These are phyloP conservation scores for Iselma pallidipennis DNA, from an alignment of 2,888 invertebrate species.

Conservation along the genomic window DNA sequence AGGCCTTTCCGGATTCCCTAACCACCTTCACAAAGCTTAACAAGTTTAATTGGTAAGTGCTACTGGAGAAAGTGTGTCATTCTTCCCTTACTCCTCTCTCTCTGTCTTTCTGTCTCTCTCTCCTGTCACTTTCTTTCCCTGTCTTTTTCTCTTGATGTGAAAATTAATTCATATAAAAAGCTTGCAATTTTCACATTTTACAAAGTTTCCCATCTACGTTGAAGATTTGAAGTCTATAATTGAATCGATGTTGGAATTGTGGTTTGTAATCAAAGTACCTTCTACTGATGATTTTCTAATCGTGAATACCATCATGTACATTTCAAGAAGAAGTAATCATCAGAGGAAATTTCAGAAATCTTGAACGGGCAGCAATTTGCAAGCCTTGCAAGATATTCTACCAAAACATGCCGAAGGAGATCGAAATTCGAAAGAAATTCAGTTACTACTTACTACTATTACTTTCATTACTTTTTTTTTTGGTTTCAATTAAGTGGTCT, in stretches of 20 bases:
- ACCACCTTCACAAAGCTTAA: constrained; percentile 8
- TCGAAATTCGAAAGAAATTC: background rate
- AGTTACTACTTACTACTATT: background rate
- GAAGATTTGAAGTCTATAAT: constrained; percentile 41
- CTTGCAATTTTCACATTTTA: constrained; percentile 37
- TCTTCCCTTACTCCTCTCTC: background rate
- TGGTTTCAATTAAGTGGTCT: constrained; percentile 6
- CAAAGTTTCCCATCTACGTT: constrained; percentile 35
- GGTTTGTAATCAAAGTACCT: constrained; percentile 43
- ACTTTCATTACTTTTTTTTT: background rate
- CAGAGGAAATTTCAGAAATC: background rate
- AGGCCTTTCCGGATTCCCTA: background rate
- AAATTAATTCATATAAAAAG: constrained; percentile 34
- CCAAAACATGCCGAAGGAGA: background rate
- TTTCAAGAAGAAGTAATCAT: background rate
- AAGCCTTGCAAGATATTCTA: background rate
- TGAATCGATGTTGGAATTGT: constrained; percentile 43
- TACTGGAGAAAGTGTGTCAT: constrained; percentile 10
- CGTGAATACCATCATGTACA: constrained; percentile 2
- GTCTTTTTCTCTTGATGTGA: background rate
- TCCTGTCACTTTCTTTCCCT: background rate
- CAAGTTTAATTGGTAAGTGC: constrained; percentile 22
- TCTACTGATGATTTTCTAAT: constrained; percentile 35
- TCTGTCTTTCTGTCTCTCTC: background rate
- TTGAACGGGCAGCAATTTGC: background rate